Conservation (phyloP, 1,140 invertebrate genomes). For the Sminthurides bifidus region DNA sequence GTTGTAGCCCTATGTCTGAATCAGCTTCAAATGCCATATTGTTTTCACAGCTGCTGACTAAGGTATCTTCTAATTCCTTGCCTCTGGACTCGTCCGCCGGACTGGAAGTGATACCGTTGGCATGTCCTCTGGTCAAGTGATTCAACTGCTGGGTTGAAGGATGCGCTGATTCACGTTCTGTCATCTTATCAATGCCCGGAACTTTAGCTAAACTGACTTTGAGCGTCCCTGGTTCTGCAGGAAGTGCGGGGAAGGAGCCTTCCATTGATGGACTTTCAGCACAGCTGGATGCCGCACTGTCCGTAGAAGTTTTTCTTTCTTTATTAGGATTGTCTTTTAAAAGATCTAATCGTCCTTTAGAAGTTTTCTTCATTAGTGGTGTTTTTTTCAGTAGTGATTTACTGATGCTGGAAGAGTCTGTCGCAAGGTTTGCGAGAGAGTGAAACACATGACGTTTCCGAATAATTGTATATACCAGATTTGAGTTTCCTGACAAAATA, state of each 20-base stretch:
- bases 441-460: conserved; percentile 96
- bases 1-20: not conserved
- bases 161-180: conserved; percentile 81
- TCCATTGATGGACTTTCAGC: conserved; percentile 53
- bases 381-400: conserved; percentile 53
- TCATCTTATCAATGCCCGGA: conserved; percentile 78
- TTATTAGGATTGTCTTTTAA: conserved; percentile 26
- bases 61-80: too few species aligned
- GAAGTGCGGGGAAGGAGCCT: conserved; percentile 67
- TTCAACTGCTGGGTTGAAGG: conserved; percentile 40
- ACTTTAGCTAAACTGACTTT: conserved; percentile 32
- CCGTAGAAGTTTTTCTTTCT: conserved; percentile 25
- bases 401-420: conserved; percentile 77
- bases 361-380: conserved; percentile 29
- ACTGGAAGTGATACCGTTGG: conserved; percentile 23
- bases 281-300: conserved; percentile 33
- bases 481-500: conserved; percentile 67
- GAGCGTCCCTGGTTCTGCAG: conserved; percentile 59
- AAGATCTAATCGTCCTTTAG: conserved; percentile 23
- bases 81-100: too few species aligned
- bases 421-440: conserved; percentile 85
- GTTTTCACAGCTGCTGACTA: not conserved
- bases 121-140: conserved; percentile 33
- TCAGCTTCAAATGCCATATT: conserved; percentile 6
- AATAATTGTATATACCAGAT: conserved; percentile 98